Evolutionary conservation across 2,888 invertebrate genomes (phyloP).

Genomic region (Catocala fraxini): DNA sequence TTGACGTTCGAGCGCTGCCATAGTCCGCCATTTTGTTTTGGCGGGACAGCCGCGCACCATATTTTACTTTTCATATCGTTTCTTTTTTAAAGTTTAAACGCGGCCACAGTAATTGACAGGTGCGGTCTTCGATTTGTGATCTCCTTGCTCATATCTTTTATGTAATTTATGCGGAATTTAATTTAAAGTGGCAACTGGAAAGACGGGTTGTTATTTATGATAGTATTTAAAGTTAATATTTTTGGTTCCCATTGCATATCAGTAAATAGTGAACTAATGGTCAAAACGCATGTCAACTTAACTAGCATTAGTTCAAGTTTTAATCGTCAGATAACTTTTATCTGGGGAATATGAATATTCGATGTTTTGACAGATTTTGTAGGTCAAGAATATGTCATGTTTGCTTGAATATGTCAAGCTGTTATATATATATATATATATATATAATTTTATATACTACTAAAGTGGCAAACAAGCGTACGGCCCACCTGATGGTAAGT

Average conservation of each 20-base stretch:
- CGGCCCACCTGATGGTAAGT: no score
- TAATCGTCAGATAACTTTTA: no score
- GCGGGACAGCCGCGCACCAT: conserved; percentile 49
- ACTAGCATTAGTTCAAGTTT: no score
- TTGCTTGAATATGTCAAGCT: no score
- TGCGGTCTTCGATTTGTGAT: conserved; percentile 61
- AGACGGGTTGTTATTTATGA: conserved; percentile 55
- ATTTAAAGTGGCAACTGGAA: conserved; percentile 65
- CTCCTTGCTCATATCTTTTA: conserved; percentile 55
- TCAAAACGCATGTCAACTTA: no score
- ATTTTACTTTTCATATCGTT: conserved; percentile 31
- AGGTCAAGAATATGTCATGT: no score
- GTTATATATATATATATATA: no score
- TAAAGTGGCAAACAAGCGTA: no score
- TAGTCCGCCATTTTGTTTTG: conserved; percentile 49
- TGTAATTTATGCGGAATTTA: conserved; percentile 59
- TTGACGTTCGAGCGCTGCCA: conserved; percentile 50
- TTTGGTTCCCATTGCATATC: conserved; percentile 5
- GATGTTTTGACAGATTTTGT: no score
- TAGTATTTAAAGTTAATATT: conserved; percentile 36
- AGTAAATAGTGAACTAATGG: no score
- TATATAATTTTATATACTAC: no score
- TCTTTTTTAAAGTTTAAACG: conserved; percentile 49
- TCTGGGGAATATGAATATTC: no score
- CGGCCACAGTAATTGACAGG: conserved; percentile 65